Percentiles rank a stretch among this genome's conserved stretches.
These are phyloP conservation scores for Pterocles orientalis DNA, from an alignment of 2,113 vertebrate genomes.

Conservation along the genomic window DNA sequence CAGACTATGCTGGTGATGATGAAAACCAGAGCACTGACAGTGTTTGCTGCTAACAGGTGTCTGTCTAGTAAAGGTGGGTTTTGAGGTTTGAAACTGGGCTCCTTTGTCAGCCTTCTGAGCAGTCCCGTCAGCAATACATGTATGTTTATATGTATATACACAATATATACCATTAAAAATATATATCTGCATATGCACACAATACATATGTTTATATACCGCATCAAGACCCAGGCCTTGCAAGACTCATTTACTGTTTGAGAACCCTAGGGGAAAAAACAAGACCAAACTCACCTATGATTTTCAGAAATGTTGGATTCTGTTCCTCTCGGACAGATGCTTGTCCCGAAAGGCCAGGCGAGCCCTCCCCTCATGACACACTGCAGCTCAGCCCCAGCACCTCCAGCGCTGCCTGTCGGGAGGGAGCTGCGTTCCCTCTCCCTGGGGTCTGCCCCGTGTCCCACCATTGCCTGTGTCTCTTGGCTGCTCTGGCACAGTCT, in stretches of 20 bases:
- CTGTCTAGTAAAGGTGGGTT: neutral
- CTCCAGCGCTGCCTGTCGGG: neutral
- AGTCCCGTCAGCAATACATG: no score
- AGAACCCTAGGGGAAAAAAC: rapidly evolving
- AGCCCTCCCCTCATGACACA: neutral
- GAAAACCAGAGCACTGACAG: neutral
- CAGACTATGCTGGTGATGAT: neutral
- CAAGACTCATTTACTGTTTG: neutral
- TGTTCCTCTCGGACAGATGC: neutral
- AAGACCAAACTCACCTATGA: no score
- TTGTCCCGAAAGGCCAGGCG: neutral
- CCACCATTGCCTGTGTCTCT: rapidly evolving
- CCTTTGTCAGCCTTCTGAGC: neutral
- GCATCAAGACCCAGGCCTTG: neutral
- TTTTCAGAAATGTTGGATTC: no score
- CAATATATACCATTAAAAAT: neutral
- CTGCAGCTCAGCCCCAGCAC: neutral
- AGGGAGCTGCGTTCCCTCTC: no score
- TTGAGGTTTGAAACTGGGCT: neutral
- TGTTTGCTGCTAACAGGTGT: no score
- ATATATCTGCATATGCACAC: no score
- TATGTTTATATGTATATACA: neutral
- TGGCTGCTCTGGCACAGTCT: neutral
- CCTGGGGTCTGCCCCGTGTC: rapidly evolving
- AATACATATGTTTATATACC: rapidly evolving